Conservation (phyloP, 2,797 vertebrate genomes). For the Neostethus bicornis region DNA sequence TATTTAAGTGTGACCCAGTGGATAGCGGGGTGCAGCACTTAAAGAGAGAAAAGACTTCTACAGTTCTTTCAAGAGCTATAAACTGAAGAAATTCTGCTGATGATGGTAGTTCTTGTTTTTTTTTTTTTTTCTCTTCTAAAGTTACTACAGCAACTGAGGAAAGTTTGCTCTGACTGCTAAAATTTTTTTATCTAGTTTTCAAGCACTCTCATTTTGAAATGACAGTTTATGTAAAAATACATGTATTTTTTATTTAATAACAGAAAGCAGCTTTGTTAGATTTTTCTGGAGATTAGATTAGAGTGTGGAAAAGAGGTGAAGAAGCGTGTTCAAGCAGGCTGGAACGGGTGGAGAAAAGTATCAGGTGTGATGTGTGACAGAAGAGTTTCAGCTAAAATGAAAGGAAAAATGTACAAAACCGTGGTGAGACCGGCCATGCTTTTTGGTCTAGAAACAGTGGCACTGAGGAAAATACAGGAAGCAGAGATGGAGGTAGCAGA, state of each 20-base stretch:
- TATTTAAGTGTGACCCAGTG: constrained; percentile 45
- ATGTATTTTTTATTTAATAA: not conserved
- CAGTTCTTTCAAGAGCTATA: constrained; percentile 30
- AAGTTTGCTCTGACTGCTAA: constrained; percentile 10
- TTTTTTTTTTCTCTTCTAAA: constrained; percentile 10
- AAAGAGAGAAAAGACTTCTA: constrained; percentile 30
- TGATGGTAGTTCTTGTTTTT: constrained; percentile 7
- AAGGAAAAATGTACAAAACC: too few species aligned
- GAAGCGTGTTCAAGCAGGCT: too few species aligned
- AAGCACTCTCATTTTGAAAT: not conserved
- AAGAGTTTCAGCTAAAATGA: too few species aligned
- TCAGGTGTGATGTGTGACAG: too few species aligned
- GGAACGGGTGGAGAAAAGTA: too few species aligned
- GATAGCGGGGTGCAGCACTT: constrained; percentile 34
- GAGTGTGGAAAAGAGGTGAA: too few species aligned
- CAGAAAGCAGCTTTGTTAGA: too few species aligned
- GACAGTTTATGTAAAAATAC: not conserved
- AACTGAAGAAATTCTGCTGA: constrained; percentile 16
- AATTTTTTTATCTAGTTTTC: not conserved
- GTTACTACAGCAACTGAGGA: constrained; percentile 1
- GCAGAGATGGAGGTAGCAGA: too few species aligned
- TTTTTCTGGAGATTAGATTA: too few species aligned
- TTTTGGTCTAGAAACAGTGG: too few species aligned
- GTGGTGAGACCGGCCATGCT: too few species aligned
- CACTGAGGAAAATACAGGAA: too few species aligned